Conservation (phyloP, 1,140 invertebrate species). For the Berghia stephanieae region DNA sequence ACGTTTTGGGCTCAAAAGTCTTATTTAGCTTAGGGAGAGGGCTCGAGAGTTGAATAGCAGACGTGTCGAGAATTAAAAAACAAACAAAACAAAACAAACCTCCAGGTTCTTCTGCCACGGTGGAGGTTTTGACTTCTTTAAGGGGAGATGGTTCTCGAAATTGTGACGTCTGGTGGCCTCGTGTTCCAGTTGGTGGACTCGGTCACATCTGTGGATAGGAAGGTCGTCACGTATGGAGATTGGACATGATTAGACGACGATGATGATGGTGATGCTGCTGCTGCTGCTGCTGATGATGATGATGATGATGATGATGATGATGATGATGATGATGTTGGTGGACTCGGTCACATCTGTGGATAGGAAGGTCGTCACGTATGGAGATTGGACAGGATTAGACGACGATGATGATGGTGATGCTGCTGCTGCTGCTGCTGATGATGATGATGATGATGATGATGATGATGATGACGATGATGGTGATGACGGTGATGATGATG, state of each 20-base stretch:
- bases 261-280: too few relatives aligned
- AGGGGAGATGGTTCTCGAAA: slow-evolving; percentile 53
- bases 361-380: neutral
- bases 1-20: too few relatives aligned
- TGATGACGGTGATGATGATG: slow-evolving; percentile 36
- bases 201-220: slow-evolving; percentile 51
- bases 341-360: slow-evolving; percentile 57
- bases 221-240: neutral
- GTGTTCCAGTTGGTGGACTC: slow-evolving; percentile 58
- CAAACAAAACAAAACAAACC: slow-evolving; percentile 29
- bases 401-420: too few relatives aligned
- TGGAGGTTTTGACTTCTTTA: slow-evolving; percentile 51
- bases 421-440: too few relatives aligned
- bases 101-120: slow-evolving; percentile 62
- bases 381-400: neutral
- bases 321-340: slow-evolving; percentile 33
- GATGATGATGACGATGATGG: neutral
- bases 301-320: too few relatives aligned
- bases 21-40: too few relatives aligned
- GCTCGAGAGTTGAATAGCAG: too few relatives aligned
- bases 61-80: too few relatives aligned
- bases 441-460: too few relatives aligned
- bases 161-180: slow-evolving; percentile 59
- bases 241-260: neutral
- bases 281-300: too few relatives aligned